Conservation (phyloP, 2,797 vertebrate species). For the Chelon auratus region DNA sequence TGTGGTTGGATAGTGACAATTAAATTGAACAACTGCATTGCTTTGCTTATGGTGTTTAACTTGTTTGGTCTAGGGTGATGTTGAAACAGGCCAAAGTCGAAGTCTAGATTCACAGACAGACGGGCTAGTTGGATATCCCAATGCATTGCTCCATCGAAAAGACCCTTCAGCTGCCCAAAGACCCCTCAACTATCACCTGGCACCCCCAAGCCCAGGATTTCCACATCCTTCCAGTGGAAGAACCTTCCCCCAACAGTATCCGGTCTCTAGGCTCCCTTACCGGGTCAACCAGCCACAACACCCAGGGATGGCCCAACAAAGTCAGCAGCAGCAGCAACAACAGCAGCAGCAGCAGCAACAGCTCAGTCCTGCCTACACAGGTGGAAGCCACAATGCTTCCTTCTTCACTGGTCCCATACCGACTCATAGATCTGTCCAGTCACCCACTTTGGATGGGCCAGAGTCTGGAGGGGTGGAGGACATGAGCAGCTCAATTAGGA, state of each 20-base stretch:
- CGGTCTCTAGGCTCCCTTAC: conserved; percentile 89
- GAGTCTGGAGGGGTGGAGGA: conserved; percentile 87
- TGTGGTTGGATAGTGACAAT: not conserved
- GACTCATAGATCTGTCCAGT: conserved; percentile 89
- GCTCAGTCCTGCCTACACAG: conserved; percentile 87
- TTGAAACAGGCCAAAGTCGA: conserved; percentile 90
- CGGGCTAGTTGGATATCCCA: conserved; percentile 86
- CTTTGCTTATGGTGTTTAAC: conserved; percentile 4
- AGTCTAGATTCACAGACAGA: conserved; percentile 90
- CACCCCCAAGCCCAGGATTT: conserved; percentile 89
- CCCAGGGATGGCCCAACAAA: conserved; percentile 73
- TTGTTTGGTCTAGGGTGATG: conserved; percentile 85
- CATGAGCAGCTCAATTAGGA: conserved; percentile 87
- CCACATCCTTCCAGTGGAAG: conserved; percentile 84
- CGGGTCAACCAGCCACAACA: conserved; percentile 85
- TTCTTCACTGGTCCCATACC: conserved; percentile 90
- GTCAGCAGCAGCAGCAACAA: conserved; percentile 87
- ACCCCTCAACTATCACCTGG: conserved; percentile 91
- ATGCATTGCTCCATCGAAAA: conserved; percentile 92
- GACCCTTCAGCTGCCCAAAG: conserved; percentile 90
- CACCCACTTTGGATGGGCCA: conserved; percentile 88
- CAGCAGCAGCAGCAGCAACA: conserved; percentile 85
- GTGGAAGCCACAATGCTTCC: conserved; percentile 85
- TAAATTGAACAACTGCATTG: not conserved
- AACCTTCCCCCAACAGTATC: conserved; percentile 86